Base-by-base conservation (phyloP, 2,888 invertebrate genomes). In the Chymomyza caudatula region DNA sequence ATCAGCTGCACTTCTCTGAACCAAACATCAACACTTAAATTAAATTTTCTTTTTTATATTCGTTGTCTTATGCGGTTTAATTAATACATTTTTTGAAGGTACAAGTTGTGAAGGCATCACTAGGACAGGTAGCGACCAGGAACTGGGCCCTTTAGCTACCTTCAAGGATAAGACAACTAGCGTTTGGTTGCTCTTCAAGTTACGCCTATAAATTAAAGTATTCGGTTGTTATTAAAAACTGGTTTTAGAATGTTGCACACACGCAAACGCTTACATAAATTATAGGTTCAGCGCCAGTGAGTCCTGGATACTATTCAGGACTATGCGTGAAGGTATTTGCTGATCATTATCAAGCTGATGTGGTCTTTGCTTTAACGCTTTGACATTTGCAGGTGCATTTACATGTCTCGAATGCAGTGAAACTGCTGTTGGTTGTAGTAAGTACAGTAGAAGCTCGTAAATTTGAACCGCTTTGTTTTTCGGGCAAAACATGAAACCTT, bases 171-270 rank as follows among this genome's bases (percentile, higher is more conserved):
- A 83, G 71, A 73, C 60, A 65, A 15, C 29, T 37, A 37, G 11
- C 29, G 29, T 37, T n/a, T 13, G 23, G 15, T 4, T 13, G 53
- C 51, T 13, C 19, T 51, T 29, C 53, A 49, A 63, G 76, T 22
- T 60, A 80, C 71, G 81, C 83, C 83, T 67, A 71, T 77, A 76
- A 85, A 83, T 42, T 58, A 71, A 72, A 61, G 66, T 52, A 49
- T 63, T 71, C 51, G 85, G 65, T 73, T 83, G 77, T 81, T 85
- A 85, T 81, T 83, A 85, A 83, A 78, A 73, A 73, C 73, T 37
- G 66, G 73, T 73, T 78, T 69, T 65, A 66, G 67, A 52, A 43
- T 67, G 70, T 51, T 62, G 60, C 54, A 55, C 71, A 62, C 74
- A 74, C 70, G 74, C 70, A 73, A 64, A 60, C 74, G 67, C 67